Base-by-base conservation (phyloP, 2,113 vertebrate species). In the Pollachius pollachius region DNA sequence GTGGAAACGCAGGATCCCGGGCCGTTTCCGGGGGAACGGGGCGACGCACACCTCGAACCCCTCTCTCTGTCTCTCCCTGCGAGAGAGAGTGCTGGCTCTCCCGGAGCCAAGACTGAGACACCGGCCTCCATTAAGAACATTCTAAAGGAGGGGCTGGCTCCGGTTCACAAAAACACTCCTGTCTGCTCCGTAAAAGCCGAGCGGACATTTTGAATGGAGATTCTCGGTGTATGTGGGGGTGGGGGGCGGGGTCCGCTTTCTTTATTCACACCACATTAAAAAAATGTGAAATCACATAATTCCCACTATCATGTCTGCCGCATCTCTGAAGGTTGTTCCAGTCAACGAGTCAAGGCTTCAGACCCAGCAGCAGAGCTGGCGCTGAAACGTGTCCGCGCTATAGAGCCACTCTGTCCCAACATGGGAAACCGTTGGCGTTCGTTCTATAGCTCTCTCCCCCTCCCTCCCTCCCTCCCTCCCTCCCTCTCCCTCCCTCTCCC, bases 311-410 rank as follows among this genome's bases (percentile, higher is more conserved):
- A 71, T 78, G 71, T 73, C 77, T 76, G 27, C 27, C 67, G 65
- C 79, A 77, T 90, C 81, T 81, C 83, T 77, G 85, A 67, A 72
- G 89, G 85, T 85, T 87, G 84, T 87, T 91, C 88, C 89, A 89
- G 82, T 88, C 89, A 87, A 87, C 81, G 86, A 88, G 87, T 84
- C 89, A 27, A 27, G 2, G 27, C 87, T 88, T 90, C 85, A 87
- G 87, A 84, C 72, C 84, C 78, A 75, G 80, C 75, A 61, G 27
- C 67, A 69, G 74, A 75, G 76, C 81, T 27, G 73, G 68, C 73
- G 70, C 67, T 59, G 65, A 69, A 77, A 81, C 60, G 59, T 72
- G 73, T 69, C 37, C 1, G 37, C 37, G 6, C 68, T 68, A 73
- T 70, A 76, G 79, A 81, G 79, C 85, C 80, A 62, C 74, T 74